Evolutionary conservation across 2,888 invertebrate species (phyloP).

Genomic region (Ganaspis brasiliensis): DNA sequence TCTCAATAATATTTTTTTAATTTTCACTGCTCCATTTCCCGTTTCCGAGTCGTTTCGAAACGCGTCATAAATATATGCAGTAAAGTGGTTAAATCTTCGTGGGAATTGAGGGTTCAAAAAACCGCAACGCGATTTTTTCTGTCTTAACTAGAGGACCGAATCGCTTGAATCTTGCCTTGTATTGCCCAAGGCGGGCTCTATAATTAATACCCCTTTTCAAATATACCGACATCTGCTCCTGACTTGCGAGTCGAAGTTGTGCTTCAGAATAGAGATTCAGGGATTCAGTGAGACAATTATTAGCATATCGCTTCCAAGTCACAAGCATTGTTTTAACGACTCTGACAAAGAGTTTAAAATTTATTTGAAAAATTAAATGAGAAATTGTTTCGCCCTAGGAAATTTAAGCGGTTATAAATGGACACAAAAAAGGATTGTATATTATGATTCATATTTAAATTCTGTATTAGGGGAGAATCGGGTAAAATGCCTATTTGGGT

Average conservation of each 20-base stretch:
- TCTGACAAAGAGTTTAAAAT: slow-evolving; percentile 20
- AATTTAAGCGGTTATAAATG: no score
- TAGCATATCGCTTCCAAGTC: slow-evolving; percentile 30
- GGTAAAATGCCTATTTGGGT: no score
- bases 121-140: slow-evolving; percentile 17
- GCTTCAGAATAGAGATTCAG: slow-evolving; percentile 10
- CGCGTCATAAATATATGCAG: neutral
- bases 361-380: no score
- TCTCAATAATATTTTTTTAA: slow-evolving; percentile 24
- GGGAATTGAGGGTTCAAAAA: slow-evolving; percentile 35
- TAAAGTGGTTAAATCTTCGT: slow-evolving; percentile 37
- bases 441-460: no score
- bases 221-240: slow-evolving; percentile 43
- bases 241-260: slow-evolving; percentile 29
- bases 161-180: slow-evolving; percentile 27
- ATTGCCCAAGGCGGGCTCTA: slow-evolving; percentile 25
- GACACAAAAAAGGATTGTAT: no score
- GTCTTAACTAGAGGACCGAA: slow-evolving; percentile 34
- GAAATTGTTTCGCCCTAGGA: no score
- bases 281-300: slow-evolving; percentile 20
- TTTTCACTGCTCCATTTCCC: slow-evolving; percentile 15
- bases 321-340: slow-evolving; percentile 8
- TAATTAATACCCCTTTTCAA: slow-evolving; percentile 37
- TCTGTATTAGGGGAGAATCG: no score
- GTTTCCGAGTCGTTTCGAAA: slow-evolving; percentile 1